These are phyloP conservation scores for Pristis pectinata DNA, from an alignment of 2,797 vertebrate species.

Conservation along the genomic window DNA sequence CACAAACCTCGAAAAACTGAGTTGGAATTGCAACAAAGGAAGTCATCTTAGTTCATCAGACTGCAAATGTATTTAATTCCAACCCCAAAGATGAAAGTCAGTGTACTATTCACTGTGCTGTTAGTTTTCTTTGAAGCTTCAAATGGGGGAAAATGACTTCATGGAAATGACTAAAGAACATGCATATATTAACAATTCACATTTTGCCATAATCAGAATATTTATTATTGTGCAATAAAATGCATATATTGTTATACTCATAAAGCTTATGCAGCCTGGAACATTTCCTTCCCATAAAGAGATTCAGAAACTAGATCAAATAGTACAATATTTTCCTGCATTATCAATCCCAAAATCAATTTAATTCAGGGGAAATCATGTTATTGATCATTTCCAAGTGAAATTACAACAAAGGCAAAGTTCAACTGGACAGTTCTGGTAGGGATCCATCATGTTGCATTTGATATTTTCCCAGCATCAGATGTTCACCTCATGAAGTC, in stretches of 20 bases:
- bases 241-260: neutral
- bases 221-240: neutral
- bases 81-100: neutral
- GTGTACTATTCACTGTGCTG: neutral
- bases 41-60: neutral
- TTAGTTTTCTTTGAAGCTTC: neutral
- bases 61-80: neutral
- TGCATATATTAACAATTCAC: neutral
- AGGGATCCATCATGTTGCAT: too few species aligned
- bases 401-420: too few species aligned
- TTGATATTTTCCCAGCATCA: too few species aligned
- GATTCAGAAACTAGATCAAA: too few species aligned
- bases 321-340: too few species aligned
- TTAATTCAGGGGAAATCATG: too few species aligned
- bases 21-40: neutral
- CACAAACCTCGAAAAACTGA: neutral
- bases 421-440: too few species aligned
- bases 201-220: neutral
- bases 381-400: too few species aligned
- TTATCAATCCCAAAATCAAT: too few species aligned
- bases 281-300: neutral
- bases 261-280: neutral
- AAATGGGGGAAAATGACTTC: too few species aligned
- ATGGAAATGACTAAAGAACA: neutral
- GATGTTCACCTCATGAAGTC: too few species aligned